A percentile compares a stretch with the other conserved stretches of the same genome.
Evolutionary conservation across 2,113 vertebrate species (phyloP).

Genomic region (Balaeniceps rex): DNA sequence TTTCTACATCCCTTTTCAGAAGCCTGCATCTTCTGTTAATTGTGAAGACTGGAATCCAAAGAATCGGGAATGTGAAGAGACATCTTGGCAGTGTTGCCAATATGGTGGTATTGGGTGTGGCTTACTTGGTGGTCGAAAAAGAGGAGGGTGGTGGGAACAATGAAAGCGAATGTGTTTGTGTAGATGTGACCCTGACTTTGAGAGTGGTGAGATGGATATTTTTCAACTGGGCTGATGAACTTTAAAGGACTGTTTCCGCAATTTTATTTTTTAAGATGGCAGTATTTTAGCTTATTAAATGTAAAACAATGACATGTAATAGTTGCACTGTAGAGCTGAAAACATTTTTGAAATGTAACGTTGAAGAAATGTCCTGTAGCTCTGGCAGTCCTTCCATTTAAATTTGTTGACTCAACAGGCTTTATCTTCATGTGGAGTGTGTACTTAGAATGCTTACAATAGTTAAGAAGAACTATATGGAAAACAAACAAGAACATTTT

Average conservation of each 20-base stretch:
- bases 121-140: neutral
- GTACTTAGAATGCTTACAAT: neutral
- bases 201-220: neutral
- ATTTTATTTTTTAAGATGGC: neutral
- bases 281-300: neutral
- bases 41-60: neutral
- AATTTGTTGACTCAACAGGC: neutral
- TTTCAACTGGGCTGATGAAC: neutral
- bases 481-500: neutral
- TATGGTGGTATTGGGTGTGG: neutral
- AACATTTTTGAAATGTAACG: neutral
- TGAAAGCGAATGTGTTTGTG: neutral
- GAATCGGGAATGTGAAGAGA: fast-evolving
- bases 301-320: neutral
- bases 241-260: neutral
- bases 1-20: neutral
- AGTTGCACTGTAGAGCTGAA: neutral
- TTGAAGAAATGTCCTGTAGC: neutral
- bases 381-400: neutral
- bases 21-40: neutral
- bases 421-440: neutral
- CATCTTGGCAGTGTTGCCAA: neutral
- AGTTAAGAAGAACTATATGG: neutral
- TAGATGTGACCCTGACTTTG: neutral
- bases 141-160: neutral